Evolutionary conservation across 2,797 vertebrate species (phyloP).

Genomic region (Squalus acanthias): DNA sequence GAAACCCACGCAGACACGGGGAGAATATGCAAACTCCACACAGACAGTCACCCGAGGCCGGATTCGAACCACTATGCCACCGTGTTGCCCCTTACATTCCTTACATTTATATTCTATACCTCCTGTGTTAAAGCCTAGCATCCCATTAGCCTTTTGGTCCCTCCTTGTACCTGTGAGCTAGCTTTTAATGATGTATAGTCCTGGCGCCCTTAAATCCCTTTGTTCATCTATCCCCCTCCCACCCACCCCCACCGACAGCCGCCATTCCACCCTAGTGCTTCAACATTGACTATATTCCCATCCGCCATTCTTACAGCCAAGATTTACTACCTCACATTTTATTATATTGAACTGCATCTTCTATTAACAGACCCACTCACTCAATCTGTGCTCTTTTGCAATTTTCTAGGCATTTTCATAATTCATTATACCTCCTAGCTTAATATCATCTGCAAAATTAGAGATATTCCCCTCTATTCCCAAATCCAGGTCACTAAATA

Average conservation of each 20-base stretch:
- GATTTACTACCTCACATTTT: background rate
- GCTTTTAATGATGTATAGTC: background rate
- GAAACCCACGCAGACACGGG: no score
- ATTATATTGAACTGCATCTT: background rate
- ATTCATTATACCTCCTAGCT: background rate
- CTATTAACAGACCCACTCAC: background rate
- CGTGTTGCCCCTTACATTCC: background rate
- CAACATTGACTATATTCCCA: background rate
- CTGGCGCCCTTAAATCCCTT: background rate
- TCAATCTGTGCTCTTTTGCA: background rate
- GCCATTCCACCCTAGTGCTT: background rate
- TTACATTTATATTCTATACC: background rate
- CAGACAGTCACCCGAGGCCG: no score
- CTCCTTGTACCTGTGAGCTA: background rate
- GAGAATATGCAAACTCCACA: no score
- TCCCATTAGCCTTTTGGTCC: background rate
- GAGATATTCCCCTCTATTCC: background rate
- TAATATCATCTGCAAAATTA: background rate
- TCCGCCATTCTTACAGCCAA: background rate
- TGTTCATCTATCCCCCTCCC: background rate
- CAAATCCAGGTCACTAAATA: background rate
- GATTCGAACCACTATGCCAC: no score
- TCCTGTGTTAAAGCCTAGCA: background rate
- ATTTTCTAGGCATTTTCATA: background rate
- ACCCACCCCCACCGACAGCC: background rate